Conservation (phyloP, 2,113 vertebrate genomes). For the Capreolus pygargus region DNA sequence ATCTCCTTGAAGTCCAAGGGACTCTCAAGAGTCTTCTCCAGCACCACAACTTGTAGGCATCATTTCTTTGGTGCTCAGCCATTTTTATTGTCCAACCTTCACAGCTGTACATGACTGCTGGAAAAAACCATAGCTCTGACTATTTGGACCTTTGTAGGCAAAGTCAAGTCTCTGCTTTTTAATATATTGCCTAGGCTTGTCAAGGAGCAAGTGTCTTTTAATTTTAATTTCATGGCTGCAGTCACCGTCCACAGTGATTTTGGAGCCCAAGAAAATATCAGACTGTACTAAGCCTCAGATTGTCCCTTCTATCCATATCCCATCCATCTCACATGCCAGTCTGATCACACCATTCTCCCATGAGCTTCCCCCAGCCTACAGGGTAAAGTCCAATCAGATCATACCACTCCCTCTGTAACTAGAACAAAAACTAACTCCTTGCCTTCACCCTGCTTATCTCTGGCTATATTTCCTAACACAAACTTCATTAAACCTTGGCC, state of each 20-base stretch:
- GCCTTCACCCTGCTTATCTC: not conserved
- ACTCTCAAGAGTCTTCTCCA: not conserved
- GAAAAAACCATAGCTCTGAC: not conserved
- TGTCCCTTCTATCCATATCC: accelerated
- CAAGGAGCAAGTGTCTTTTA: not conserved
- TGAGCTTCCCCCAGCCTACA: not conserved
- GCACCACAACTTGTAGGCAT: not conserved
- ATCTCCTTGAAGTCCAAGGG: not conserved
- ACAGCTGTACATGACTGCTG: not conserved
- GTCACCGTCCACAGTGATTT: not conserved
- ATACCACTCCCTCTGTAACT: not conserved
- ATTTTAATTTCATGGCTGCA: not conserved
- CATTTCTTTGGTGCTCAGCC: not conserved
- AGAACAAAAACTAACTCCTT: not conserved
- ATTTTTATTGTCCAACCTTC: not conserved
- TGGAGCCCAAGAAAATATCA: not conserved
- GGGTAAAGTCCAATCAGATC: not conserved
- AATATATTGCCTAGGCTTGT: not conserved
- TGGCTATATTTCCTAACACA: not conserved
- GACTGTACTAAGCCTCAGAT: not conserved
- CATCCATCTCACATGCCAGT: not conserved
- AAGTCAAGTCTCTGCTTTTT: not conserved
- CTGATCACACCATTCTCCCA: not conserved
- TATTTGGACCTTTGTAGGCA: not conserved
- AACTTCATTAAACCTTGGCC: not conserved